phyloP scores from a whole-genome alignment of 2,888 invertebrate genomes.

The Zaprionus lineosus region DNA sequence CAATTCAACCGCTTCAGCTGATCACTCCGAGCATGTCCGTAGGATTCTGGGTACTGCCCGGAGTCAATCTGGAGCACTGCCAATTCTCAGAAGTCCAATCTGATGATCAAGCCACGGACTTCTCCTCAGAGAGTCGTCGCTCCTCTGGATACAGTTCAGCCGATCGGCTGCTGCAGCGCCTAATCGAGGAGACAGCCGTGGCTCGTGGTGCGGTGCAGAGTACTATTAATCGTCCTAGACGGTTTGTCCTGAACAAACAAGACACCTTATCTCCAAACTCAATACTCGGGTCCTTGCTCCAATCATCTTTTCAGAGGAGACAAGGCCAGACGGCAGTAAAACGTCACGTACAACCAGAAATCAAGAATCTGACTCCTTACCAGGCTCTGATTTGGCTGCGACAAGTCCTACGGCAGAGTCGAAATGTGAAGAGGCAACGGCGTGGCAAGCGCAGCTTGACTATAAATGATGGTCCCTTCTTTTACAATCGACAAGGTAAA shows the following conservation, averaged over 20 bases:
- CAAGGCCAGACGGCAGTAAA: conserved; percentile 29
- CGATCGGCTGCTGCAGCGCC: conserved; percentile 77
- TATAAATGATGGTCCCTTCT: conserved; percentile 63
- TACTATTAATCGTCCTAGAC: conserved; percentile 62
- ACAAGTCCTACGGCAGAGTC: conserved; percentile 62
- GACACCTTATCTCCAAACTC: conserved; percentile 23
- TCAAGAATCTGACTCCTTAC: conserved; percentile 26
- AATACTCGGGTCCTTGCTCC: conserved; percentile 49
- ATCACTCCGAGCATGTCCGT: conserved; percentile 87
- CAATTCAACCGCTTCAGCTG: conserved; percentile 84
- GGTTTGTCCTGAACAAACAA: conserved; percentile 70
- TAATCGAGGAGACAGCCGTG: conserved; percentile 78
- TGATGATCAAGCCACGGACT: conserved; percentile 41
- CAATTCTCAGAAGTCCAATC: conserved; percentile 77
- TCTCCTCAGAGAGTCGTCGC: conserved; percentile 44
- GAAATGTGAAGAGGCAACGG: conserved; percentile 57
- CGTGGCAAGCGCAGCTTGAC: conserved; percentile 62
- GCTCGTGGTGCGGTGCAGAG: conserved; percentile 58
- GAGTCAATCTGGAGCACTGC: conserved; percentile 86
- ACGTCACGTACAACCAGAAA: conserved; percentile 36
- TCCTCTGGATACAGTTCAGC: conserved; percentile 71
- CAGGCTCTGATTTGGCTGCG: conserved; percentile 71
- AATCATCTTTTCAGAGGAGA: conserved; percentile 31
- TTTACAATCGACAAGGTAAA: conserved; percentile 65
- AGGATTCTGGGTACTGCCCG: conserved; percentile 89